Evolutionary conservation across 2,113 vertebrate species (phyloP).

Genomic region (Malaclemys terrapin): DNA sequence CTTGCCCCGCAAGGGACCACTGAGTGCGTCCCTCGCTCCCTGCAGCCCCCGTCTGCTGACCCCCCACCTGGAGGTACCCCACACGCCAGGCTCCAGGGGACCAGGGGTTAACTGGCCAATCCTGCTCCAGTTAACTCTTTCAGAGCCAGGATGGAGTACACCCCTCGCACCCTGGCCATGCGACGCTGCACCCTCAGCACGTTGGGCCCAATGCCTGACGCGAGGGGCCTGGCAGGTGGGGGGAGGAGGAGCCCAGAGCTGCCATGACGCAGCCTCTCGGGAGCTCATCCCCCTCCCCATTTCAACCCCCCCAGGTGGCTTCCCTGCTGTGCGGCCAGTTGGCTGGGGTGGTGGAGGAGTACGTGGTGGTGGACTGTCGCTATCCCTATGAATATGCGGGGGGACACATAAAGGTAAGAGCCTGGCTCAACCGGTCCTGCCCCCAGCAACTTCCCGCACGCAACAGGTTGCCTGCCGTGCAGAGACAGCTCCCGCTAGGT

Average conservation of each 20-base stretch:
- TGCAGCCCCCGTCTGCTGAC: background rate
- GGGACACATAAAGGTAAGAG: slow-evolving; percentile 43
- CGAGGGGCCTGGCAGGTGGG: background rate
- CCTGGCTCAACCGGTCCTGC: background rate
- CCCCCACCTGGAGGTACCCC: no score
- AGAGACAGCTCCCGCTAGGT: no score
- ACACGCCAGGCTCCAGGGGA: no score
- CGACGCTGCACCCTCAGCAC: no score
- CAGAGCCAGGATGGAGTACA: background rate
- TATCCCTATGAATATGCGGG: slow-evolving; percentile 57
- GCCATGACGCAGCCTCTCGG: background rate
- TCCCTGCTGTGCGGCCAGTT: slow-evolving; percentile 23
- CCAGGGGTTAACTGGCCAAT: background rate
- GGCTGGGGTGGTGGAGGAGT: background rate
- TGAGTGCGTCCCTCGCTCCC: background rate
- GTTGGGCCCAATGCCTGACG: no score
- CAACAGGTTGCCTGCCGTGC: background rate
- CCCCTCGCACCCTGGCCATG: background rate
- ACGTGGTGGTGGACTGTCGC: slow-evolving; percentile 38
- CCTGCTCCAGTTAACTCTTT: background rate
- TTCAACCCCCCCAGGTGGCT: background rate
- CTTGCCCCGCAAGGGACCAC: background rate
- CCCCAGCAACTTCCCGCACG: background rate
- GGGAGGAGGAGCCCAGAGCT: background rate
- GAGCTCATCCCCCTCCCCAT: background rate